These are phyloP conservation scores for Catotricha subobsoleta DNA, from an alignment of 2,888 invertebrate genomes.

Conservation along the genomic window DNA sequence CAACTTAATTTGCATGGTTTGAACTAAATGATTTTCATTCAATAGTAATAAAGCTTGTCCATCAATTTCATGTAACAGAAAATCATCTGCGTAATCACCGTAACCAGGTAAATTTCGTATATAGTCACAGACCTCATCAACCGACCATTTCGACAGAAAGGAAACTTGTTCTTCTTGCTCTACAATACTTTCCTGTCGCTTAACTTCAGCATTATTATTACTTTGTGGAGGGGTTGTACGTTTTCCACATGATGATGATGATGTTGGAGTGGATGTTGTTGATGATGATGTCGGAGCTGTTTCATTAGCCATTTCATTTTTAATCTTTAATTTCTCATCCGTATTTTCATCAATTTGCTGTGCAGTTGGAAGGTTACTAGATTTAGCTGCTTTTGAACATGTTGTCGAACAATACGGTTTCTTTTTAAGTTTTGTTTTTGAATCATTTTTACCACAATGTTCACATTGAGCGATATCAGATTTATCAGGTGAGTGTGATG, in stretches of 20 bases:
- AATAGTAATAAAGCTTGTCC: conserved; percentile 84
- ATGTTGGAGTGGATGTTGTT: conserved; percentile 5
- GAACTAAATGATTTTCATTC: conserved; percentile 85
- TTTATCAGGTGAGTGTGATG: conserved; percentile 1
- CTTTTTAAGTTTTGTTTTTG: conserved; percentile 48
- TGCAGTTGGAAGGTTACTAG: conserved; percentile 17
- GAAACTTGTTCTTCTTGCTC: conserved; percentile 17
- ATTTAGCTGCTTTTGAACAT: conserved; percentile 38
- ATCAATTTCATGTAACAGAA: conserved; percentile 88
- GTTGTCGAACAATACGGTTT: conserved; percentile 58
- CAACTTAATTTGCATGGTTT: conserved; percentile 86
- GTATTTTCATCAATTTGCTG: conserved; percentile 11
- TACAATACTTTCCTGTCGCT: background rate
- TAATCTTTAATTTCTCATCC: conserved; percentile 8
- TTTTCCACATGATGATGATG: background rate
- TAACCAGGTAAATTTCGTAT: conserved; percentile 80
- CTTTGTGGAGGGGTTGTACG: background rate
- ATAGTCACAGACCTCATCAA: conserved; percentile 75
- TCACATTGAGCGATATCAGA: conserved; percentile 16
- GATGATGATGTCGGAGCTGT: background rate
- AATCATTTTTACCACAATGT: conserved; percentile 45
- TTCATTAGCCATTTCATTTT: background rate
- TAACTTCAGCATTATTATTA: background rate
- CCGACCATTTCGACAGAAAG: conserved; percentile 36
- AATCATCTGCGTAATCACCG: conserved; percentile 84